Conservation (phyloP, 2,888 invertebrate species). For the Rugalucina vietnamica region DNA sequence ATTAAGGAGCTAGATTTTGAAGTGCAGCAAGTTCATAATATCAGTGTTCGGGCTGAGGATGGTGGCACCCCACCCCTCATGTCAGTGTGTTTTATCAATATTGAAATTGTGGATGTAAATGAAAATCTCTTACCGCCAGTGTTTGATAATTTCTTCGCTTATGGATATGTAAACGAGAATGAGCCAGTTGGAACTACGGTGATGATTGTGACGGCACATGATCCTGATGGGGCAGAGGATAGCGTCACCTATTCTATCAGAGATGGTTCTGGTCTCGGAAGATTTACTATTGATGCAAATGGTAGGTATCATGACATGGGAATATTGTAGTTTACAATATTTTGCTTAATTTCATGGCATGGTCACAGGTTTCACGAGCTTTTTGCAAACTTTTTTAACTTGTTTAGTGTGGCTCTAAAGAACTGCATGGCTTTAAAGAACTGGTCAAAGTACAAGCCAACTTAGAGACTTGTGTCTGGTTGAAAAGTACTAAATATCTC, state of each 20-base stretch:
- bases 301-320: conserved; percentile 90
- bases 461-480: too few species aligned
- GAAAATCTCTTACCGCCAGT: conserved; percentile 94
- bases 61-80: conserved; percentile 90
- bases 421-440: too few species aligned
- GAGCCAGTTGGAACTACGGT: conserved; percentile 91
- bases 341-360: too few species aligned
- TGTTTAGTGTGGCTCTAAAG: too few species aligned
- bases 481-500: too few species aligned
- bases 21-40: conserved; percentile 93
- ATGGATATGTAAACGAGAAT: conserved; percentile 92
- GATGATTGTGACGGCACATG: conserved; percentile 90
- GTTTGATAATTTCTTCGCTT: conserved; percentile 92
- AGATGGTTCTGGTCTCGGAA: conserved; percentile 95
- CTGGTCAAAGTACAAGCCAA: too few species aligned
- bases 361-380: too few species aligned
- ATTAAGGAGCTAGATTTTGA: conserved; percentile 93
- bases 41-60: conserved; percentile 94
- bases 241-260: conserved; percentile 93
- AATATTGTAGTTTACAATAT: neutral
- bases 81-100: conserved; percentile 90
- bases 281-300: conserved; percentile 94
- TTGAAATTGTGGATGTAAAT: conserved; percentile 95
- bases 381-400: too few species aligned
- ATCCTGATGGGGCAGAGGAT: conserved; percentile 90